A percentile compares a stretch with the other conserved stretches of the same genome.
Evolutionary conservation across 1,140 invertebrate genomes (phyloP).

Genomic region (Drosophila malerkotliana): DNA sequence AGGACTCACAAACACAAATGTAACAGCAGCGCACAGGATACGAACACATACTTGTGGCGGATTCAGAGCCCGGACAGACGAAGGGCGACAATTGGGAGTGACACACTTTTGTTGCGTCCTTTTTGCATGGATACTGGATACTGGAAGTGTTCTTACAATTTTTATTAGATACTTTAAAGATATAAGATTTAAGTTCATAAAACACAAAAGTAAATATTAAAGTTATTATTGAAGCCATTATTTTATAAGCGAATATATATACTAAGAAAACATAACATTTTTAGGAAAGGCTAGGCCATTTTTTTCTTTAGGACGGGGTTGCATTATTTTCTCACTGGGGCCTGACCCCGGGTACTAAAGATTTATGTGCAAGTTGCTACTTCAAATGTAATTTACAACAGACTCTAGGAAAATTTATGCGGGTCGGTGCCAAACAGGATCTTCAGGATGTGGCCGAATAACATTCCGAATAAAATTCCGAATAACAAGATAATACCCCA

Average conservation of each 20-base stretch:
- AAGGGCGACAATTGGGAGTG: constrained; percentile 51
- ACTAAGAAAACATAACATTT: no score
- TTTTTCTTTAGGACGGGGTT: not conserved
- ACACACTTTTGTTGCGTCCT: constrained; percentile 62
- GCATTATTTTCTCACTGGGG: constrained; percentile 49
- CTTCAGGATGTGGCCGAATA: constrained; percentile 14
- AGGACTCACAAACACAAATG: constrained; percentile 25
- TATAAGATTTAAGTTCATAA: not conserved
- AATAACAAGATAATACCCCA: constrained; percentile 39
- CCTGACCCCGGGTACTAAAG: constrained; percentile 42
- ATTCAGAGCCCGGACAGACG: not conserved
- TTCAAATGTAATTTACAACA: constrained; percentile 80
- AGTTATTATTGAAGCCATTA: no score
- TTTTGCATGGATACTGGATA: constrained; percentile 27
- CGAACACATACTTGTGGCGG: not conserved
- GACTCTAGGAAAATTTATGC: constrained; percentile 69
- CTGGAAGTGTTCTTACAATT: constrained; percentile 20
- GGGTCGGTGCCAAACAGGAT: constrained; percentile 24
- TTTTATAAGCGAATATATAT: no score
- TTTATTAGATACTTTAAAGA: constrained; percentile 29
- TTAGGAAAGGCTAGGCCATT: no score
- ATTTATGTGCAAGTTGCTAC: constrained; percentile 76
- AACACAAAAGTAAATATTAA: no score
- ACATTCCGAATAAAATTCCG: constrained; percentile 25
- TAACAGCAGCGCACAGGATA: constrained; percentile 11